phyloP scores from a whole-genome alignment of 2,888 invertebrate species.

The Deladenus siricidicola region DNA sequence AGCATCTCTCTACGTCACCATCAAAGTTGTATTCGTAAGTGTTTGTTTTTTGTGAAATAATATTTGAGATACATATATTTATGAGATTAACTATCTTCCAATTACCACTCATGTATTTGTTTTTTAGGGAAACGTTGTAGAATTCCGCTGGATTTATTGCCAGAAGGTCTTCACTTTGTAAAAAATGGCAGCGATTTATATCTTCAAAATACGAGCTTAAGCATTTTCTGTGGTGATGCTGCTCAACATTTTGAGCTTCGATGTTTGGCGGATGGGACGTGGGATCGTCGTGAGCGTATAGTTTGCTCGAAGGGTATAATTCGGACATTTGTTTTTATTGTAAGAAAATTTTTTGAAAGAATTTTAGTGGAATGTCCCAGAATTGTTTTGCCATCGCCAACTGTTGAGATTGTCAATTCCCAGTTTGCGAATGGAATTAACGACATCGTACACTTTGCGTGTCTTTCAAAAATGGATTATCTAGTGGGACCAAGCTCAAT shows the following conservation, averaged over 20 bases:
- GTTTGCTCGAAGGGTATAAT: not conserved
- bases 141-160: no score
- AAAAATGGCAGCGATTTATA: not conserved
- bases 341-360: not conserved
- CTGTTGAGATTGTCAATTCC: not conserved
- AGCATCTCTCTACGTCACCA: not conserved
- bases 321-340: not conserved
- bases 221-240: not conserved
- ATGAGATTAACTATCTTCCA: no score
- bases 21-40: conserved; percentile 1
- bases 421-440: not conserved
- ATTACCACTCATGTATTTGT: no score
- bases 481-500: not conserved
- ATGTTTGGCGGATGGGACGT: conserved; percentile 2
- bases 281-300: not conserved
- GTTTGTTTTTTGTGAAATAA: no score
- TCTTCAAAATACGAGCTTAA: not conserved
- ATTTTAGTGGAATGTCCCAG: not conserved
- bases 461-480: not conserved
- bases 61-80: no score
- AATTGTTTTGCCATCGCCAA: not conserved
- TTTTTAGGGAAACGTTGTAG: no score
- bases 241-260: not conserved
- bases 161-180: no score
- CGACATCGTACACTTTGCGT: conserved; percentile 5